Evolutionary conservation across 2,113 vertebrate genomes (phyloP).

Genomic region (Dolichallabes microphthalmus): DNA sequence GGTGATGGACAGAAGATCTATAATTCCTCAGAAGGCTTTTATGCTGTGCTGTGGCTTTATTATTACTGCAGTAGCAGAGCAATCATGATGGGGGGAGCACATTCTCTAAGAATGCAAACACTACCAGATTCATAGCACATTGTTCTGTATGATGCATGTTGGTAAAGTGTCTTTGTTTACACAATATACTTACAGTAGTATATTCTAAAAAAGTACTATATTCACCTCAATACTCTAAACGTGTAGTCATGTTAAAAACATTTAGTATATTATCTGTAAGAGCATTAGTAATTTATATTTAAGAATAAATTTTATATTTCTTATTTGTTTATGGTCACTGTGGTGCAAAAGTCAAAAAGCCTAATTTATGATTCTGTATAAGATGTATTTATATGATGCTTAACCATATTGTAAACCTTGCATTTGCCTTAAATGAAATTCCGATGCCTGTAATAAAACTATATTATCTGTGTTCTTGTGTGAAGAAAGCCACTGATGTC

Average conservation of each 20-base stretch:
- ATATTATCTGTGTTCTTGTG: constrained; percentile 16
- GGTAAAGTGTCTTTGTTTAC: constrained; percentile 24
- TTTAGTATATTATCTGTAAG: neutral
- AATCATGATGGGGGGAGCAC: neutral
- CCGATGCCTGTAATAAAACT: constrained; percentile 33
- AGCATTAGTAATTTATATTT: constrained; percentile 7
- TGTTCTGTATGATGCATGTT: constrained; percentile 29
- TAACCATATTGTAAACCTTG: constrained; percentile 24
- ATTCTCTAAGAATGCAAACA: constrained; percentile 20
- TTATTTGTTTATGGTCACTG: constrained; percentile 10
- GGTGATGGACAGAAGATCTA: neutral
- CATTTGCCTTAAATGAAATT: constrained; percentile 27
- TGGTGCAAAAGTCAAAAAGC: constrained; percentile 1
- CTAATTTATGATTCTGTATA: constrained; percentile 18
- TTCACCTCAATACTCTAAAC: neutral
- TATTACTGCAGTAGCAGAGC: neutral
- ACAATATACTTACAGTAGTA: constrained; percentile 12
- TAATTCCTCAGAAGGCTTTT: neutral
- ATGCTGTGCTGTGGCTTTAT: neutral
- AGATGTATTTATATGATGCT: constrained; percentile 27
- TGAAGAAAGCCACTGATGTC: constrained; percentile 1
- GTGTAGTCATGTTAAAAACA: neutral
- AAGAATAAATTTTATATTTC: constrained; percentile 20
- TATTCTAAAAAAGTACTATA: constrained; percentile 8
- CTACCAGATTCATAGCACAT: constrained; percentile 27